These are phyloP conservation scores for Hemicentrotus pulcherrimus DNA, from an alignment of 35 echinoderm and acorn worm genomes.

Conservation along the genomic window DNA sequence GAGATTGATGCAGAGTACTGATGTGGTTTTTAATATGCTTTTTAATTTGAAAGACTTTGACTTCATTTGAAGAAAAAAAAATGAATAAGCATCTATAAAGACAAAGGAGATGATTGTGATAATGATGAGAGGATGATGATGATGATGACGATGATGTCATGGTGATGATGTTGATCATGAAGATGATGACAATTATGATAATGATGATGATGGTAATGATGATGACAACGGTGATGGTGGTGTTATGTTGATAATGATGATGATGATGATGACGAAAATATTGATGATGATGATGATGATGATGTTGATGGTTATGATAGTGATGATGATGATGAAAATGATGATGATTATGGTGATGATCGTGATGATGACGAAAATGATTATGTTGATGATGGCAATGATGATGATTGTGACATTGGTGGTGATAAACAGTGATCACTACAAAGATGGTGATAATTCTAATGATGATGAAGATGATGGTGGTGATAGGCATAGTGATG, in stretches of 20 bases:
- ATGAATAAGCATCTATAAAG: no score
- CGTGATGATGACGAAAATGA: no score
- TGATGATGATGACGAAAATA: neutral
- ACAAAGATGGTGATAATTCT: neutral
- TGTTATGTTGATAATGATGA: neutral
- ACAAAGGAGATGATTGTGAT: neutral
- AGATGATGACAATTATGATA: neutral
- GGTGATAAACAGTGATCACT: neutral
- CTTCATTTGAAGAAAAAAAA: no score
- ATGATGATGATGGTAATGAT: neutral
- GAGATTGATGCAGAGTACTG: no score
- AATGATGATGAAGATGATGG: neutral
- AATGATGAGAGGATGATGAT: neutral
- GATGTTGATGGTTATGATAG: neutral
- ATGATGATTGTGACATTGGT: neutral
- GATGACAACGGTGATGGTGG: neutral
- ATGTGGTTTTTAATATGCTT: no score
- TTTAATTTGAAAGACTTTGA: no score
- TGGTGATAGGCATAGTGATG: neutral
- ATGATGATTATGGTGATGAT: no score
- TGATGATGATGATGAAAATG: neutral
- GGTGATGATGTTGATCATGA: neutral
- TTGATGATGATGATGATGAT: neutral
- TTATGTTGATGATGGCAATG: neutral
- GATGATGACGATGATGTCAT: neutral